Percentiles rank a stretch among this genome's conserved stretches.
These are phyloP conservation scores for Grapholita molesta DNA, from an alignment of 1,140 invertebrate genomes.

Conservation along the genomic window DNA sequence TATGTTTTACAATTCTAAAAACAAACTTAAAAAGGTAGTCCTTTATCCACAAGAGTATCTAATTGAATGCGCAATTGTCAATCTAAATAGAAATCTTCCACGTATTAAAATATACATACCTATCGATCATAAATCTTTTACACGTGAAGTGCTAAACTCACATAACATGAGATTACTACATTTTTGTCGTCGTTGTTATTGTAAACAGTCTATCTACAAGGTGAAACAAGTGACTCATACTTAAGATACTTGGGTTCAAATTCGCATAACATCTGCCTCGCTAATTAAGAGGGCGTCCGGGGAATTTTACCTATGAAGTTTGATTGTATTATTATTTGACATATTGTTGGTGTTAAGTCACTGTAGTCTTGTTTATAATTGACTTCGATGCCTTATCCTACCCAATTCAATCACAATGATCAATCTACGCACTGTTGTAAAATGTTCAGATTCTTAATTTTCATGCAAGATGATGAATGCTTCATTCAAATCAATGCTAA, in stretches of 20 bases:
- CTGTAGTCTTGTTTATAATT: no score
- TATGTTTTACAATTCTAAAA: no score
- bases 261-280: neutral
- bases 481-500: neutral
- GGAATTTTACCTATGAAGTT: neutral
- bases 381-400: no score
- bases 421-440: no score
- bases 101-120: neutral
- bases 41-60: neutral
- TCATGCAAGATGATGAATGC: neutral
- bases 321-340: neutral
- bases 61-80: neutral
- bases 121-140: slow-evolving; percentile 10
- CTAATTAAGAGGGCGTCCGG: neutral
- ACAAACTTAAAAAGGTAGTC: no score
- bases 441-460: no score
- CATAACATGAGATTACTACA: slow-evolving; percentile 23
- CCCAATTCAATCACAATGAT: no score
- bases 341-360: no score
- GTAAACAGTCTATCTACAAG: slow-evolving; percentile 35
- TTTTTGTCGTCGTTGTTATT: slow-evolving; percentile 38
- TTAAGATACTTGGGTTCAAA: slow-evolving; percentile 26
- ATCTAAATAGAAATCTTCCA: neutral
- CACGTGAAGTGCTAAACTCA: neutral
- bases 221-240: slow-evolving; percentile 11